Base-by-base conservation (phyloP, 1,140 invertebrate species). In the Drosophila chauvacae region DNA sequence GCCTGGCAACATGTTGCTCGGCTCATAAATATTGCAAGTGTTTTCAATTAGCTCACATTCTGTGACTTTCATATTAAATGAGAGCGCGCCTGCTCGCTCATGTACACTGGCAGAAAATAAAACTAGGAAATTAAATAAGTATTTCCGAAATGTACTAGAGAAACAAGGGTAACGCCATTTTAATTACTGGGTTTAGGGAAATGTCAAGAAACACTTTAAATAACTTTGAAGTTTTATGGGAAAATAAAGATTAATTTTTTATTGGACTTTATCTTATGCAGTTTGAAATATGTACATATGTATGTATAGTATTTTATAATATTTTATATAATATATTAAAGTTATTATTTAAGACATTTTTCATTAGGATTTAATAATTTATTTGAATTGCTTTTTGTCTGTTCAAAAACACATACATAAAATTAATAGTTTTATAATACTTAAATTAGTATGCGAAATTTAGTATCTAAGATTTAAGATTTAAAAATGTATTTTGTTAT, bases 41-140 rank as follows among this genome's bases (percentile, higher is more conserved):
- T 90, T 91, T 91, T 91, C 90, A 91, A 91, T 91, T 91, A 91
- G 88, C 88, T 86, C 85, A 80, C 88, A 84, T 91, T 91, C 82
- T 91, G 81, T 86, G 90, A 90, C 90, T 91, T 91, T 77, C 76
- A 91, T 91, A 91, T 85, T 84, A 84, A 90, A 88, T 90, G 85
- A 88, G 81, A 81, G 81, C 80, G 75, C 57, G 80, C 62, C 65
- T 66, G 66, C 66, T 70, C 66, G 66, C 62, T 68, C 48, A 4
- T 10, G 6, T 4, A 48, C 66, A 70, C 48, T 66, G 33, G 0
- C 9, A 53, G 20, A 68, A 70, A 70, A 20, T 16, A 5, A 0
- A 14, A 3, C 11, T 56, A 0, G 1, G 3, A 9, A 55, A 6
- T 37, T 37, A 23, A 16, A 35, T 37, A 6, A 10, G 18, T 16